phyloP scores from a whole-genome alignment of 2,888 invertebrate species.

The Parascotia fuliginaria region DNA sequence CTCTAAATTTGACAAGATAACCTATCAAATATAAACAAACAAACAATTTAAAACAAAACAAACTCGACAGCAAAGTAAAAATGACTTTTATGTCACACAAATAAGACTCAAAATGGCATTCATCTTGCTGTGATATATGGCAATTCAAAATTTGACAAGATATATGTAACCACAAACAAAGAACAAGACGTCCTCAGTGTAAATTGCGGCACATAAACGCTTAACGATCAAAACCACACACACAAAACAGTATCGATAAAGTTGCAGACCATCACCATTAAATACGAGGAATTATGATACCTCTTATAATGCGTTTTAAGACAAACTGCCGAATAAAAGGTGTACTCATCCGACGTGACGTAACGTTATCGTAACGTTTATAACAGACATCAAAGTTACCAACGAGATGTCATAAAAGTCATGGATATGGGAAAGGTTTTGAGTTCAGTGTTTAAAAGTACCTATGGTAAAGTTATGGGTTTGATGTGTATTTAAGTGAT shows the following conservation, averaged over 20 bases:
- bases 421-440: constrained; percentile 20
- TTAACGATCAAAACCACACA: constrained; percentile 15
- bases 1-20: too few species aligned
- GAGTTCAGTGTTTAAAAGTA: constrained; percentile 1
- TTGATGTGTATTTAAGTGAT: neutral
- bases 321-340: constrained; percentile 65
- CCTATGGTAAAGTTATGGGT: neutral
- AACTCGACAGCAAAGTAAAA: too few species aligned
- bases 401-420: constrained; percentile 49
- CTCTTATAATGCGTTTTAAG: constrained; percentile 58
- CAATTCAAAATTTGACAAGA: too few species aligned
- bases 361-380: constrained; percentile 59
- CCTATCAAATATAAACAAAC: too few species aligned
- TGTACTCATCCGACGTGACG: constrained; percentile 42
- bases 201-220: constrained; percentile 17
- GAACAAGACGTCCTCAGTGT: too few species aligned
- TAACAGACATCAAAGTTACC: constrained; percentile 62
- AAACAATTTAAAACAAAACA: too few species aligned
- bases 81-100: too few species aligned
- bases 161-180: too few species aligned
- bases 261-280: constrained; percentile 47
- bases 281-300: constrained; percentile 50
- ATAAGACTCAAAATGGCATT: too few species aligned
- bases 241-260: constrained; percentile 25
- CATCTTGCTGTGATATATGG: too few species aligned